Base-by-base conservation (phyloP, 2,797 vertebrate species). In the Threskiornis aethiopicus region DNA sequence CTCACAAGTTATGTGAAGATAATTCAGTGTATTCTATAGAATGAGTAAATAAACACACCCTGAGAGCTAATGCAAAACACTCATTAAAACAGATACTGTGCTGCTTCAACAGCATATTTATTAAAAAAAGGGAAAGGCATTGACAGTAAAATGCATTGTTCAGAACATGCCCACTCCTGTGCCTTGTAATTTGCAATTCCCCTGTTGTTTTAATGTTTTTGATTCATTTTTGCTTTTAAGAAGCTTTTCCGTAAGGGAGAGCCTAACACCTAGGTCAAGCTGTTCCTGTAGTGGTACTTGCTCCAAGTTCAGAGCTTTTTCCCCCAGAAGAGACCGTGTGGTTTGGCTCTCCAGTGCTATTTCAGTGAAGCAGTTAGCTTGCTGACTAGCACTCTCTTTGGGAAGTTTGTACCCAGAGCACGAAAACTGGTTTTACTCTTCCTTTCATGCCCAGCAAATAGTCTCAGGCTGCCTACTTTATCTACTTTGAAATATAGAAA, bases 271-370 rank as follows among this genome's bases (percentile, higher is more conserved):
- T 5, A 16, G 17, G 18, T 4, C 16, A 42, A 5, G 18, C 22
- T 66, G 20, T 59, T 87, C 47, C 54, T 29, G 2, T 7, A 25
- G 41, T 15, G 9, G 18, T 62, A 16, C 31, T 70, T 49, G 25
- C 31, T 79, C 13, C 26, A 33, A 33, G 16, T 37, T 46, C 7
- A 15, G 61, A 54, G n/a, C 11, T 37, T 54, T 71, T 25, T 66
- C 5, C 55, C 55, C 16, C 65, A 18, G 31, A 15, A 86, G 26
- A 65, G n/a, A 46, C 10, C 2, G 1, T 1, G 4, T 0, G 0
- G 9, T 57, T 39, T 37, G 37, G 10, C 24, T 94, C 44, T 35
- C n/a, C 31, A 5, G 20, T 4, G 21, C 12, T 41, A 18, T 49
- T 66, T 47, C 41, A 26, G 66, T 9, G 33, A 75, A 61, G 46